Evolutionary conservation across 2,888 invertebrate species (phyloP), one percentile per base, ranked within the genome.

Genomic region (Hyppa rectilinea): DNA sequence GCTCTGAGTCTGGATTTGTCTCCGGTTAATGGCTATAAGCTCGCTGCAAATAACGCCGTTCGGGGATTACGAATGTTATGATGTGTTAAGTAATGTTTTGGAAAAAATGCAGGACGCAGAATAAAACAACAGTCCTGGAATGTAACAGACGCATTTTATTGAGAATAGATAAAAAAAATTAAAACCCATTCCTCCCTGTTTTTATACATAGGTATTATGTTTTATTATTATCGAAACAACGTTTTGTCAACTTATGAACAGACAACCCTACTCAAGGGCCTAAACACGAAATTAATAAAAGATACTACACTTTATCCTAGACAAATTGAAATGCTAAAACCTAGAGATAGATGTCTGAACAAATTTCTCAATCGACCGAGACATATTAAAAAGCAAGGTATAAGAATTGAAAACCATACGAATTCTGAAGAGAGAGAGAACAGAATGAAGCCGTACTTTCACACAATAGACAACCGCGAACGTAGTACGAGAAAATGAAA

Each of bases 401-500:
- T 69, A 59, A 65, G 38, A 62, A 76, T 80, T 84, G 71, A 75
- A 82, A 76, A 73, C 62, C 74, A 64, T 61, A 78, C 74, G 60
- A 83, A 82, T 80, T 61, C 67, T 74, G 62, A 65, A 74, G 80
- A 79, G 74, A 79, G 74, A 76, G 71, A 78, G 68, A 65, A 65
- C 71, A n/a, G 67, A 82, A 83, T 78, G 86, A 82, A 82, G 81
- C 74, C 82, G 65, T 75, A 83, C 72, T 80, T 80, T 34, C 65
- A 60, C 80, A 87, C 87, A 87, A 87, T 84, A 76, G 84, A 62
- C 53, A 65, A 76, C 74, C 69, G 68, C 52, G 67, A 79, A 75
- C 58, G 69, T 81, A 72, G 71, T 75, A 76, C 58, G 63, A 75
- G 71, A 66, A 76, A 84, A 81, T 75, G 75, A 69, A 76, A 79